Conservation (phyloP, 2,113 vertebrate species). For the Megaceryle maxima region DNA sequence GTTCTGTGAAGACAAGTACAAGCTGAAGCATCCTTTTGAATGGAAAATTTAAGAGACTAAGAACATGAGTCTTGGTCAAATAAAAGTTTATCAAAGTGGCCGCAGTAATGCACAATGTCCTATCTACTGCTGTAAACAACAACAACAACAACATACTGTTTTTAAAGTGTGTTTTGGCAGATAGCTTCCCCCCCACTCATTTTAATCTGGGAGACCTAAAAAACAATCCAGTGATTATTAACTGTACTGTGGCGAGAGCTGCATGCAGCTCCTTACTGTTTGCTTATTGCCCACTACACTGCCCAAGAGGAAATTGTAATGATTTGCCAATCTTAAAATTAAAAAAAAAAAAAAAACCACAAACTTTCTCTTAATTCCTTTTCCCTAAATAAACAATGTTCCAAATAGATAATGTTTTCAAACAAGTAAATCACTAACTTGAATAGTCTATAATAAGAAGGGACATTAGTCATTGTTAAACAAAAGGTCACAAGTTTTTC, state of each 20-base stretch:
- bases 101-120: neutral
- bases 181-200: neutral
- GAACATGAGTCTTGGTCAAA: neutral
- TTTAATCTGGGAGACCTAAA: neutral
- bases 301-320: neutral
- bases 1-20: neutral
- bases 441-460: neutral
- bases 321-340: neutral
- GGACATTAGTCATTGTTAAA: neutral
- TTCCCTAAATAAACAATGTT: neutral
- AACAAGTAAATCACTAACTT: neutral
- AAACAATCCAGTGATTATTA: neutral
- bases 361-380: neutral
- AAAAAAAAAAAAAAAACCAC: too few relatives aligned
- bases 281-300: neutral
- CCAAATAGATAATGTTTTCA: neutral
- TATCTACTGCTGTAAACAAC: neutral
- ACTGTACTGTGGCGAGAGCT: neutral
- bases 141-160: neutral
- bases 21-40: neutral
- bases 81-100: neutral
- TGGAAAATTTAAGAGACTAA: neutral
- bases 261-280: neutral
- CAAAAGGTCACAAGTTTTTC: neutral
- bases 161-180: neutral